Evolutionary conservation across 1,140 invertebrate genomes (phyloP), one percentile per base, ranked within the genome.

Genomic region (Chlorops oryzae): DNA sequence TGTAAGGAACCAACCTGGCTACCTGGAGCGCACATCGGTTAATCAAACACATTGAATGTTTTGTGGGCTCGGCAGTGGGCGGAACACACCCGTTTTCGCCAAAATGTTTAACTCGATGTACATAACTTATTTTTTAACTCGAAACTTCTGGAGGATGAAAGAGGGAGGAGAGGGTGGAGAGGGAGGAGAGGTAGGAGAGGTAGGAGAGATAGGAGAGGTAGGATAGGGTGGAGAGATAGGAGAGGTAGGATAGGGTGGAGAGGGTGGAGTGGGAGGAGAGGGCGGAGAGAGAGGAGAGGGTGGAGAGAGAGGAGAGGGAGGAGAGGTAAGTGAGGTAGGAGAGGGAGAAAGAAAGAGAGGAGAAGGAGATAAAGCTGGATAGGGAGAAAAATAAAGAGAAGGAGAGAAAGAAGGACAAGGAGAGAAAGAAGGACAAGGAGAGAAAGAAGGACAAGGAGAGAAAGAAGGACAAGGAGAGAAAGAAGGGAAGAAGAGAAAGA

Each of bases 391-490:
- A 22, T 32, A 49, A 23, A 38, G 21, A 21, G 18, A 44, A 34
- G 23, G 21, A 48, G 32, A 42, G 48, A 32, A 21, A 17, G 34
- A 34, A 32, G 27, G 17, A 37, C 22, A 60, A 24, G n/a, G 5
- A 43, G 41, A 17, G n/a, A n/a, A n/a, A n/a, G n/a, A n/a, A n/a
- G n/a, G n/a, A n/a, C n/a, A n/a, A n/a, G n/a, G n/a, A n/a, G n/a
- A n/a, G n/a, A n/a, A n/a, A 32, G 15, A 9, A 32, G 9, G 15
- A 15, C 28, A 9, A 32, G 28, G 15, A 15, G 15, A 10, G 28
- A 32, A 15, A 32, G 15, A 32, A 9, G 28, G 15, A 32, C 28
- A 32, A 9, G 15, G 15, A 32, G 28, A 15, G 15, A 15, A 32
- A 32, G 9, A 32, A 32, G 28, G 15, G 28, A 9, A 9, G 15